These are phyloP conservation scores for Hippocampus zosterae DNA, from an alignment of 2,113 vertebrate species.

Conservation along the genomic window DNA sequence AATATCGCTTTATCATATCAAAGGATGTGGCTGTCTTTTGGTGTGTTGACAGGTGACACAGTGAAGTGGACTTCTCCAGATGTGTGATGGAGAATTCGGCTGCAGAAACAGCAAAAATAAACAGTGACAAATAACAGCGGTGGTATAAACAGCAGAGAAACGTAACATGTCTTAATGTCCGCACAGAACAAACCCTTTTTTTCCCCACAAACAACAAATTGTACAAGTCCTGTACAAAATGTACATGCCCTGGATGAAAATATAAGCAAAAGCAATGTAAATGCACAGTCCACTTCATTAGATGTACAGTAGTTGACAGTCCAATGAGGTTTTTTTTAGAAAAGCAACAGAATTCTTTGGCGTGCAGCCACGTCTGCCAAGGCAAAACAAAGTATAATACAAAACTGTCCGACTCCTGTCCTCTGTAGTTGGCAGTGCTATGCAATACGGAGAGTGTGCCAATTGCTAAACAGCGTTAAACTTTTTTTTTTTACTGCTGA, in stretches of 20 bases:
- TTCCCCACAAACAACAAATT: too few species aligned
- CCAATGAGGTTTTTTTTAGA: background rate
- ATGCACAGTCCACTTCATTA: background rate
- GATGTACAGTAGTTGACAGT: background rate
- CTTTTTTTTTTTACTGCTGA: background rate
- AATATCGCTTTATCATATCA: slow-evolving; percentile 63
- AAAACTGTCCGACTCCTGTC: background rate
- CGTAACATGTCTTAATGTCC: background rate
- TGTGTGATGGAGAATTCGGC: slow-evolving; percentile 26
- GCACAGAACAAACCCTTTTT: background rate
- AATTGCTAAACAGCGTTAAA: background rate
- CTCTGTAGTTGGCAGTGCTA: background rate
- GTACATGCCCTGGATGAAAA: background rate
- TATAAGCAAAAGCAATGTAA: background rate
- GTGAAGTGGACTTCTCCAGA: slow-evolving; percentile 33
- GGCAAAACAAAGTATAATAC: background rate
- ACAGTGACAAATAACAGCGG: slow-evolving; percentile 3
- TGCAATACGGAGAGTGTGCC: background rate
- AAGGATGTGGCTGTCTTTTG: slow-evolving; percentile 52
- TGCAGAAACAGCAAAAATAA: slow-evolving; percentile 6
- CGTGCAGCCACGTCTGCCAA: background rate
- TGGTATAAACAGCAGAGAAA: background rate
- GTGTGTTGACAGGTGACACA: slow-evolving; percentile 39
- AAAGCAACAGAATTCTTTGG: background rate
- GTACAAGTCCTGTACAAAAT: background rate